Evolutionary conservation across 2,888 invertebrate genomes (phyloP).

Genomic region (Mystacides longicornis): DNA sequence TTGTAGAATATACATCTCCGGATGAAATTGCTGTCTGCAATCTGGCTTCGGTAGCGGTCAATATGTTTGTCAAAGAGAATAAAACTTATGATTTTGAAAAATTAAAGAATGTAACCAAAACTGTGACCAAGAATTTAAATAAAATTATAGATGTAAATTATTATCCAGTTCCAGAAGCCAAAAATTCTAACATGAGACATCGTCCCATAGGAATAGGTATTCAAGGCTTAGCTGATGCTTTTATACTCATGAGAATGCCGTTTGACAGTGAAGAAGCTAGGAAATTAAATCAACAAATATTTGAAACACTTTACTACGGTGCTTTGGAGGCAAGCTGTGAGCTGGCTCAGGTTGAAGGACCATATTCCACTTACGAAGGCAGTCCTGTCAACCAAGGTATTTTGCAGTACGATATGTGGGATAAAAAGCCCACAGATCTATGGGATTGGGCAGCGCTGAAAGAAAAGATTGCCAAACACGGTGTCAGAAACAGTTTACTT

Average conservation of each 20-base stretch:
- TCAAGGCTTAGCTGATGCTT: slow-evolving; percentile 95
- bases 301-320: slow-evolving; percentile 97
- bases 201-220: slow-evolving; percentile 89
- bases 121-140: slow-evolving; percentile 85
- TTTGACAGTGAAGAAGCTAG: slow-evolving; percentile 86
- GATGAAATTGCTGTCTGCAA: slow-evolving; percentile 98
- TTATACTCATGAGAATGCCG: slow-evolving; percentile 86
- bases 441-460: slow-evolving; percentile 88
- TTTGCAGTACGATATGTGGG: slow-evolving; percentile 98
- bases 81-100: slow-evolving; percentile 82
- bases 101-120: slow-evolving; percentile 80
- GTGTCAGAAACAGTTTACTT: slow-evolving; percentile 87
- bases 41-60: slow-evolving; percentile 93
- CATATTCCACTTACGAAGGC: slow-evolving; percentile 88
- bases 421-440: slow-evolving; percentile 73
- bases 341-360: slow-evolving; percentile 73
- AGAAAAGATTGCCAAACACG: slow-evolving; percentile 76
- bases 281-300: slow-evolving; percentile 87
- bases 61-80: slow-evolving; percentile 80
- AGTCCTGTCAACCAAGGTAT: slow-evolving; percentile 92
- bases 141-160: slow-evolving; percentile 95
- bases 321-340: slow-evolving; percentile 95
- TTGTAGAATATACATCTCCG: slow-evolving; percentile 85
- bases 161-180: slow-evolving; percentile 89
- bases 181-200: slow-evolving; percentile 77